Conservation (phyloP, 2,113 vertebrate species). For the Atrichornis clamosus region DNA sequence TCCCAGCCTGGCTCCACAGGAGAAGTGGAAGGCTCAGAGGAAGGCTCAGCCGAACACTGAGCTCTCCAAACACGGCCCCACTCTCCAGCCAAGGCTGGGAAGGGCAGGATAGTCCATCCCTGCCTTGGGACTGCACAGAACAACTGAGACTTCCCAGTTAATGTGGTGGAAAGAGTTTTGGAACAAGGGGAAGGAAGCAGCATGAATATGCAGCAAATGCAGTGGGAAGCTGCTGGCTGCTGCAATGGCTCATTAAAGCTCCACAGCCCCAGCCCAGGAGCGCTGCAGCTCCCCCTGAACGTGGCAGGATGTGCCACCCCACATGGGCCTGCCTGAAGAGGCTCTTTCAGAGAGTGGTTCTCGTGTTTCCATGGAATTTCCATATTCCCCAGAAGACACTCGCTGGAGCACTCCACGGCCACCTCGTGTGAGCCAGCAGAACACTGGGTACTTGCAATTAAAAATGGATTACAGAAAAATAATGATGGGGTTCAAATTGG, state of each 20-base stretch:
- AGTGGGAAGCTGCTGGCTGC: slow-evolving; percentile 19
- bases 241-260: slow-evolving; percentile 54
- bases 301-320: slow-evolving; percentile 28
- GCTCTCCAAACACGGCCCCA: neutral
- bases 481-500: neutral
- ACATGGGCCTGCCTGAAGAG: slow-evolving; percentile 47
- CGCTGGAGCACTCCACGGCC: neutral
- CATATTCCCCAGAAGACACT: slow-evolving; percentile 31
- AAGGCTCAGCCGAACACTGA: neutral
- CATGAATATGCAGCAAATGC: slow-evolving; percentile 40
- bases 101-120: neutral
- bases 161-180: slow-evolving; percentile 21
- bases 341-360: slow-evolving; percentile 21
- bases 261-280: slow-evolving; percentile 37
- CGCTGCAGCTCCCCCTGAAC: slow-evolving; percentile 18
- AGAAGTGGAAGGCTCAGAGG: neutral
- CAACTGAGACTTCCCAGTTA: neutral
- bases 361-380: slow-evolving; percentile 39
- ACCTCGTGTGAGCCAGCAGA: neutral
- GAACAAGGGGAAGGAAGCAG: neutral
- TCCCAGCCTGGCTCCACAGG: neutral
- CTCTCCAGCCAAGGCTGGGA: neutral
- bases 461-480: neutral
- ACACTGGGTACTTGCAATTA: neutral
- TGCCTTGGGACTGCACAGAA: neutral